A percentile compares a stretch with the other conserved stretches of the same genome.
Conservation (phyloP, 2,113 vertebrate genomes). For the Ciconia boyciana region DNA sequence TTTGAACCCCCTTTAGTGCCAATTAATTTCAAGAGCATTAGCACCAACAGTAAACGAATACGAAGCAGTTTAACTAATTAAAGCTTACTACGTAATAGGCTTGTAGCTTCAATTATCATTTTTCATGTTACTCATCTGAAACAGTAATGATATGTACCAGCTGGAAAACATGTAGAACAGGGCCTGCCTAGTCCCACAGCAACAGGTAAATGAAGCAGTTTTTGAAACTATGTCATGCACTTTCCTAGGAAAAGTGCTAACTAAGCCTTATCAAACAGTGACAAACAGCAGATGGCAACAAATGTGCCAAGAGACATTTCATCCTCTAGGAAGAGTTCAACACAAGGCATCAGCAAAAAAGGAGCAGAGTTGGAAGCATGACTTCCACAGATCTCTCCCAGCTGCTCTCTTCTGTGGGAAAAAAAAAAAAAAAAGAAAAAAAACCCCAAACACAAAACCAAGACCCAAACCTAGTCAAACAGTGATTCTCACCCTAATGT, state of each 20-base stretch:
- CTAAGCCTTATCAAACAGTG: slow-evolving; percentile 39
- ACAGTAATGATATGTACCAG: slow-evolving; percentile 5
- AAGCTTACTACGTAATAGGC: slow-evolving; percentile 31
- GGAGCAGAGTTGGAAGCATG: background rate
- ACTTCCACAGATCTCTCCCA: slow-evolving; percentile 5
- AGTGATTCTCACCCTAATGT: background rate
- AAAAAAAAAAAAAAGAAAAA: background rate
- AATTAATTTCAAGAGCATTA: slow-evolving; percentile 60
- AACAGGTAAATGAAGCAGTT: slow-evolving; percentile 34
- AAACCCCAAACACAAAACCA: background rate
- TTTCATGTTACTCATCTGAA: slow-evolving; percentile 28
- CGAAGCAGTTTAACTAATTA: slow-evolving; percentile 49
- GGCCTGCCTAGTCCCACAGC: background rate
- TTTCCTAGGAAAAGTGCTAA: slow-evolving; percentile 36
- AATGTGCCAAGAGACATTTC: slow-evolving; percentile 49
- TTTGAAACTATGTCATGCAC: slow-evolving; percentile 1
- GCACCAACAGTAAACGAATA: slow-evolving; percentile 47
- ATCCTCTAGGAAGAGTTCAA: slow-evolving; percentile 42
- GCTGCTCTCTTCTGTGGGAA: background rate
- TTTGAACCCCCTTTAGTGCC: slow-evolving; percentile 43
- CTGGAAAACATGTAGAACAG: background rate
- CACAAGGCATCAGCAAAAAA: slow-evolving; percentile 52
- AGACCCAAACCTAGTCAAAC: background rate
- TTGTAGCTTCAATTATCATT: slow-evolving; percentile 39
- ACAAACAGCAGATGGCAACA: slow-evolving; percentile 63